phyloP scores from a whole-genome alignment of 2,113 vertebrate genomes.

The Oncorhynchus mykiss region DNA sequence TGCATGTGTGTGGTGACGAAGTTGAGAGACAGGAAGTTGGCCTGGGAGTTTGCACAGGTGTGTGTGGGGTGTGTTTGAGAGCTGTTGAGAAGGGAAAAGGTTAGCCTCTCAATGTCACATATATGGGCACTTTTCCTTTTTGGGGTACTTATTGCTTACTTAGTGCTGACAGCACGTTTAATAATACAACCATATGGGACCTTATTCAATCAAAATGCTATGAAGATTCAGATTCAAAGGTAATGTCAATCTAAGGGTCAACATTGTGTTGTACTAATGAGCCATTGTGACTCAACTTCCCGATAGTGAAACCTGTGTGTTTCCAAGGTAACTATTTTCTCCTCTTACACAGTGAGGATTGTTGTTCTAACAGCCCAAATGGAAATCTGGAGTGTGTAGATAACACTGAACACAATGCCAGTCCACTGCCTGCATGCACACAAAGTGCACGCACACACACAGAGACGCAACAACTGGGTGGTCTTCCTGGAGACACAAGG shows the following conservation, averaged over 20 bases:
- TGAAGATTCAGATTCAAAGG: no score
- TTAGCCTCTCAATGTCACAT: conserved; percentile 9
- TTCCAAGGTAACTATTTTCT: neutral
- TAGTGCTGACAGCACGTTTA: no score
- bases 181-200: no score
- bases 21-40: conserved; percentile 10
- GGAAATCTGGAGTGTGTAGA: conserved; percentile 56
- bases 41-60: conserved; percentile 66
- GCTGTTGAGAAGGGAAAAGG: conserved; percentile 22
- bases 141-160: no score
- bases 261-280: no score
- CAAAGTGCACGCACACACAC: conserved; percentile 26
- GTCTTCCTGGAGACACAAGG: conserved; percentile 54
- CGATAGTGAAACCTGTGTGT: neutral
- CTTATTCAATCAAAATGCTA: no score
- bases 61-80: conserved; percentile 51
- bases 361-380: conserved; percentile 51
- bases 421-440: conserved; percentile 53
- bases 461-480: conserved; percentile 55
- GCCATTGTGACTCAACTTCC: neutral
- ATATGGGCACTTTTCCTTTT: neutral
- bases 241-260: no score
- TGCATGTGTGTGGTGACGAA: neutral
- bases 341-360: conserved; percentile 16
- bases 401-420: conserved; percentile 51